Conservation (phyloP, 1,140 invertebrate genomes). For the Linepithema humile region DNA sequence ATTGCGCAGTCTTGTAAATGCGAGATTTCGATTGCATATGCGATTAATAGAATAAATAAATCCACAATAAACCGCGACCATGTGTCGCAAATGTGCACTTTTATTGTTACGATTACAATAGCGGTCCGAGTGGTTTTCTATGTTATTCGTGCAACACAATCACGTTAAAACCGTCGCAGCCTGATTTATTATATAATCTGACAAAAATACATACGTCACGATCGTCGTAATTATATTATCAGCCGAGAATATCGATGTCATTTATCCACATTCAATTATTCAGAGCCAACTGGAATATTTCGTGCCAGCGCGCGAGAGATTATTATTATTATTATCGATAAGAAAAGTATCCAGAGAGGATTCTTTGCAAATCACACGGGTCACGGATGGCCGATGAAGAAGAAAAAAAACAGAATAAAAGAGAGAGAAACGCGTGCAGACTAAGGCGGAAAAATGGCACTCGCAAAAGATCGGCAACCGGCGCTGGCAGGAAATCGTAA, state of each 20-base stretch:
- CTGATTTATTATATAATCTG: constrained; percentile 16
- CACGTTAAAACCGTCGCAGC: not conserved
- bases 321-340: not conserved
- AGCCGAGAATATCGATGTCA: not conserved
- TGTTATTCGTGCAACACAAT: not conserved
- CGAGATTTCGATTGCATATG: not conserved
- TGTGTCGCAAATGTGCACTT: not conserved
- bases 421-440: not conserved
- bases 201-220: not conserved
- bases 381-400: not conserved
- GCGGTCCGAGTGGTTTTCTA: not conserved
- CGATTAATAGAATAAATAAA: not conserved
- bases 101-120: not conserved
- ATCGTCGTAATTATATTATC: not conserved
- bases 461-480: not conserved
- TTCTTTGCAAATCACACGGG: not conserved
- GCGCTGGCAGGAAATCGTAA: constrained; percentile 55
- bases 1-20: not conserved
- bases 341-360: not conserved
- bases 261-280: not conserved
- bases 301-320: not conserved
- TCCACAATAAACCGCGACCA: not conserved
- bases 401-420: not conserved
- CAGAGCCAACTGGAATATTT: not conserved
- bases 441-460: not conserved